Base-by-base conservation (phyloP, 2,113 vertebrate genomes). In the Hypocryptadius cinnamomeus region DNA sequence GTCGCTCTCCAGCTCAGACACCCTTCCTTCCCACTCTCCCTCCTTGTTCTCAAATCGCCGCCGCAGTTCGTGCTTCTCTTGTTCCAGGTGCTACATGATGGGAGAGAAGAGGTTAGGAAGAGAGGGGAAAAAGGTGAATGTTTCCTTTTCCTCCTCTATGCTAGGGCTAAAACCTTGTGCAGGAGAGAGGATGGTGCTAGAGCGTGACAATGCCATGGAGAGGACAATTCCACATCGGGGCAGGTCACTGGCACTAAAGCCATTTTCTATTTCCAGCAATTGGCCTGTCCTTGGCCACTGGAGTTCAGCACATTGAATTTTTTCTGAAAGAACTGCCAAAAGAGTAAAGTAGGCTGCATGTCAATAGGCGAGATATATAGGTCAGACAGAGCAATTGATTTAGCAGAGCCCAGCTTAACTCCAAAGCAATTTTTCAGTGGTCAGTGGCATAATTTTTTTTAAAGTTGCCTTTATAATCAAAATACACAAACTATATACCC, bases 11-110 rank as follows among this genome's bases (percentile, higher is more conserved):
- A 99, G 98, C 79, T 99, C 99, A 0, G 99, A 98, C 73, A 99
- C 99, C 2, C 99, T 98, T 40, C 99, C 98, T 98, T 99, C 99
- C 99, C 99, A 99, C 89, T 99, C 99, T 4, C 99, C 99, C 95
- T 99, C 99, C 57, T 98, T 98, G 87, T 98, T 99, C 95, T 99
- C 99, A 93, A 99, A 98, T 18, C 99, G 98, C 81, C 99, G 97
- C 79, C 98, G 97, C 86, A 99, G 71, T 91, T 99, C 99, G 0
- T 99, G 99, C 73, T 99, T 99, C 96, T 99, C 99, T 97, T 99
- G 99, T 94, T 99, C 99, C 96, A 99, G 97, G 96, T 98, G 98
- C 99, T 99, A 94, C 44, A 45, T 27, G 57, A 77, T 4, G 6
- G 35, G 22, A 20, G 40, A 77, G 13, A 66, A 57, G 44, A 86